Conservation (phyloP, 2,113 vertebrate genomes). For the Larimichthys crocea region DNA sequence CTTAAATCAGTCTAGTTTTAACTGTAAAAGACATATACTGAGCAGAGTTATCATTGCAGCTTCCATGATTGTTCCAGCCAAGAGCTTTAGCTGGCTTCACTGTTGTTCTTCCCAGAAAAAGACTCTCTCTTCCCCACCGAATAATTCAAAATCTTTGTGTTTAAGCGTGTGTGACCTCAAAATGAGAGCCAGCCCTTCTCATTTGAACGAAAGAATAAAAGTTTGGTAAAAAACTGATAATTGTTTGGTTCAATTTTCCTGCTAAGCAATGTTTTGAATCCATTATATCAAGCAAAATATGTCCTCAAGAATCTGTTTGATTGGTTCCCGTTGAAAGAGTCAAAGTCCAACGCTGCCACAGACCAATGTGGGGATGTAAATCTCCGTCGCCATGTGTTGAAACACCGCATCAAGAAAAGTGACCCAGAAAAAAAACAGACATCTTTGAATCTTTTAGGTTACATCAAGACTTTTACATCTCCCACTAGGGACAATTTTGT, state of each 20-base stretch:
- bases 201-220: slow-evolving; percentile 60
- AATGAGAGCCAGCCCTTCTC: slow-evolving; percentile 65
- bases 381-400: slow-evolving; percentile 41
- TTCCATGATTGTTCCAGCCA: slow-evolving; percentile 29
- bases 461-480: slow-evolving; percentile 17
- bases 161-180: slow-evolving; percentile 63
- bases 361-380: slow-evolving; percentile 42
- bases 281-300: slow-evolving; percentile 43
- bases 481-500: slow-evolving; percentile 1
- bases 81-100: slow-evolving; percentile 25
- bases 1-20: slow-evolving; percentile 22
- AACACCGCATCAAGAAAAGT: slow-evolving; percentile 22
- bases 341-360: slow-evolving; percentile 41
- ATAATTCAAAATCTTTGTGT: slow-evolving; percentile 55
- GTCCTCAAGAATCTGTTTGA: slow-evolving; percentile 21
- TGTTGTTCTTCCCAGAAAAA: slow-evolving; percentile 36
- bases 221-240: slow-evolving; percentile 55
- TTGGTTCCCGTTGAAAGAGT: slow-evolving; percentile 36
- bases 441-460: slow-evolving; percentile 17
- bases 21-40: slow-evolving; percentile 33
- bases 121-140: slow-evolving; percentile 40
- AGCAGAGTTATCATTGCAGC: slow-evolving; percentile 12
- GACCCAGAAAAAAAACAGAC: slow-evolving; percentile 32
- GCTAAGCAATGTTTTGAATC: slow-evolving; percentile 49
- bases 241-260: slow-evolving; percentile 51